Evolutionary conservation across 1,140 invertebrate genomes (phyloP).

Genomic region (Dryas iulia): DNA sequence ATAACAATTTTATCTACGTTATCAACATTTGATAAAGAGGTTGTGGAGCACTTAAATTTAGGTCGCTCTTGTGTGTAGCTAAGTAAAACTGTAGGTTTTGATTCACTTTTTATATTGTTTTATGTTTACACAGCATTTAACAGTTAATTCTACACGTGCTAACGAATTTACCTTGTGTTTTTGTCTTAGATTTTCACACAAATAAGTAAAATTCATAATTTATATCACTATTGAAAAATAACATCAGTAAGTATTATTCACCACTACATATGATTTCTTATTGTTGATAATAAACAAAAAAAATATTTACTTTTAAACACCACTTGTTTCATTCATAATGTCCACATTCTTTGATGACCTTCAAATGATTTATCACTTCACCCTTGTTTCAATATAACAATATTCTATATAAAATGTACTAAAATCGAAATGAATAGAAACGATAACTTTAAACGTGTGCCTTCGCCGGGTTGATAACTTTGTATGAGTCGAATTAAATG

Average conservation of each 20-base stretch:
- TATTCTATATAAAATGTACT: background rate
- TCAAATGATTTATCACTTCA: background rate
- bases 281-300: background rate
- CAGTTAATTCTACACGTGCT: background rate
- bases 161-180: too few relatives aligned
- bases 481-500: slow-evolving; percentile 58
- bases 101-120: background rate
- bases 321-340: background rate
- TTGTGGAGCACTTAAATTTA: slow-evolving; percentile 67
- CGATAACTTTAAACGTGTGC: slow-evolving; percentile 40
- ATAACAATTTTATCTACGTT: slow-evolving; percentile 73
- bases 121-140: background rate
- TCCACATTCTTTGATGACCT: background rate
- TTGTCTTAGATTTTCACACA: background rate
- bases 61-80: slow-evolving; percentile 46
- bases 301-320: background rate
- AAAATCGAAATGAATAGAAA: slow-evolving; percentile 3
- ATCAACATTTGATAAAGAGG: slow-evolving; percentile 65
- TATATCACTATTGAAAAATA: background rate
- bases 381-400: background rate
- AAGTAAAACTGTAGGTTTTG: background rate
- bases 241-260: background rate
- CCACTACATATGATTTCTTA: background rate
- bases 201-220: background rate
- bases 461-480: slow-evolving; percentile 45